Percentiles rank a stretch among this genome's conserved stretches.
These are phyloP conservation scores for Aphelenchoides bicaudatus DNA, from an alignment of 2,888 invertebrate genomes.

Conservation along the genomic window DNA sequence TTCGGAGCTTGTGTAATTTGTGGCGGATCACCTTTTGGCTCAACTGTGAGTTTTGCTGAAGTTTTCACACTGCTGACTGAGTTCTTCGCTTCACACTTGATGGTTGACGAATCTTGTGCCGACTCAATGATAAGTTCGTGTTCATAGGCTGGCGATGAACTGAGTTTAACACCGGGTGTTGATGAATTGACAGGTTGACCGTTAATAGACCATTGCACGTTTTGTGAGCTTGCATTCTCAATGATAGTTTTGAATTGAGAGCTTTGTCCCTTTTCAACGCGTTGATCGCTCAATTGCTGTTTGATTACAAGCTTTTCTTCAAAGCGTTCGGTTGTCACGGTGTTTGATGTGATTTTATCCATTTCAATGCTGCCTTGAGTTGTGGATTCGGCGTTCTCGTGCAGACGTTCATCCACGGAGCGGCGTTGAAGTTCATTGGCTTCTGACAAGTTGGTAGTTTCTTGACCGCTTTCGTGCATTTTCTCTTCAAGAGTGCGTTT, in stretches of 20 bases:
- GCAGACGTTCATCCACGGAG: constrained; percentile 3
- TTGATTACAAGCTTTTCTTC: constrained; percentile 20
- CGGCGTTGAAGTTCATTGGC: constrained; percentile 19
- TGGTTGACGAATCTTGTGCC: constrained; percentile 19
- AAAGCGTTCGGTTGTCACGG: constrained; percentile 1
- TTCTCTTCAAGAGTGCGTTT: constrained; percentile 15
- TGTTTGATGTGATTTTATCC: neutral
- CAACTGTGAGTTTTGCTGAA: constrained; percentile 32
- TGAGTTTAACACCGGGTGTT: constrained; percentile 23
- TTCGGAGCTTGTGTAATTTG: constrained; percentile 38
- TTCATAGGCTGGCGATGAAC: neutral
- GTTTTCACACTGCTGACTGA: constrained; percentile 44
- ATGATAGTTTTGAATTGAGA: constrained; percentile 44
- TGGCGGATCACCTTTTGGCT: constrained; percentile 20
- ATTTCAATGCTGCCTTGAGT: constrained; percentile 5
- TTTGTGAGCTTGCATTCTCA: constrained; percentile 42
- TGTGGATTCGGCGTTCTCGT: constrained; percentile 16
- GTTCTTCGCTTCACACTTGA: constrained; percentile 41
- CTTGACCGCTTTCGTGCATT: neutral
- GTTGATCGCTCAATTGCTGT: constrained; percentile 27
- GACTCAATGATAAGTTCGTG: constrained; percentile 36
- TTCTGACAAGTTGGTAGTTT: constrained; percentile 14
- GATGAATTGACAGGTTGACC: constrained; percentile 31
- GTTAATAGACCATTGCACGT: constrained; percentile 40
- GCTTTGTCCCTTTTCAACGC: constrained; percentile 26